Evolutionary conservation across 2,113 vertebrate genomes (phyloP).

Genomic region (Meles meles): DNA sequence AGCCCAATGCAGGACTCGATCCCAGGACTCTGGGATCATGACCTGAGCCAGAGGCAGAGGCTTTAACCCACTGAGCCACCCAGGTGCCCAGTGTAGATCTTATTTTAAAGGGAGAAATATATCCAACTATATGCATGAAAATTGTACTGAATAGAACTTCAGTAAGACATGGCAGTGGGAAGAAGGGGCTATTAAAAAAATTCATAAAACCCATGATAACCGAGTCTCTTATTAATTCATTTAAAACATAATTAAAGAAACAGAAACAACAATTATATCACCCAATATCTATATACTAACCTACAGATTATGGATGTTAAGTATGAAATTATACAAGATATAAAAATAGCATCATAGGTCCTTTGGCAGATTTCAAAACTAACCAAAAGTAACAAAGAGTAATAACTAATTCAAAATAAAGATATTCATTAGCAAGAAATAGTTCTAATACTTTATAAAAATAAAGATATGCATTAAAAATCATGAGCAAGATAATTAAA

Average conservation of each 20-base stretch:
- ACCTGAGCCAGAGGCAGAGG: too few relatives aligned
- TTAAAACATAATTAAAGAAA: background rate
- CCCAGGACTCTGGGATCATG: too few relatives aligned
- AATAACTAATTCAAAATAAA: background rate
- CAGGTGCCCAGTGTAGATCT: too few relatives aligned
- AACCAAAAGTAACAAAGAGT: background rate
- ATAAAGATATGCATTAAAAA: background rate
- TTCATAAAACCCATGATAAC: background rate
- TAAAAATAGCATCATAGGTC: background rate
- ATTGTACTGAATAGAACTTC: background rate
- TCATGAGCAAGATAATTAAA: background rate
- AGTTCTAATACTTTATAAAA: background rate
- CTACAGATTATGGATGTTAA: background rate
- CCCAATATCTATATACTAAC: background rate
- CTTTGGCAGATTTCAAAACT: background rate
- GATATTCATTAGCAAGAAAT: background rate
- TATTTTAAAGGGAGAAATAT: background rate
- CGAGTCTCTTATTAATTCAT: background rate
- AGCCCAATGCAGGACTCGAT: fast-evolving
- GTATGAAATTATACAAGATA: background rate
- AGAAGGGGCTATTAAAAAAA: background rate
- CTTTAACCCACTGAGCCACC: too few relatives aligned
- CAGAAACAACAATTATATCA: background rate
- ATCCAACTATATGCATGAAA: background rate
- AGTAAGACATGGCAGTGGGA: background rate